These are phyloP conservation scores for Podarcis raffonei DNA, from an alignment of 2,113 vertebrate genomes.

Conservation along the genomic window DNA sequence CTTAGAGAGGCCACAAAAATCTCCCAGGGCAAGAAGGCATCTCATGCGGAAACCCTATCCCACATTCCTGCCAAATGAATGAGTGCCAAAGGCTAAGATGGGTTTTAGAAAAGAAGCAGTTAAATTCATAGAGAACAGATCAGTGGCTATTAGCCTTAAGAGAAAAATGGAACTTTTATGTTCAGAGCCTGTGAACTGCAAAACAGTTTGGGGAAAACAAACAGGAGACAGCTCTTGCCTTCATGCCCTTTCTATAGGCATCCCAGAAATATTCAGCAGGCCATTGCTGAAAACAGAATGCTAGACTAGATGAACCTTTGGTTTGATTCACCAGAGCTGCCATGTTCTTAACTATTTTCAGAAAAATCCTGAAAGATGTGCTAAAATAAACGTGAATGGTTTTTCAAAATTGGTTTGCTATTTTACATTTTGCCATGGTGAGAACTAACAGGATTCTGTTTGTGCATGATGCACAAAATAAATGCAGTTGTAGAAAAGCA, in stretches of 20 bases:
- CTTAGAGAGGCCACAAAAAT: not conserved
- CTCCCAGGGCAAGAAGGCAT: not conserved
- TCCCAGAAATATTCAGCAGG: not conserved
- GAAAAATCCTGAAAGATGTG: not conserved
- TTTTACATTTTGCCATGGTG: conserved; percentile 21
- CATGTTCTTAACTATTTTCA: not conserved
- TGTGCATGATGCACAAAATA: conserved; percentile 8
- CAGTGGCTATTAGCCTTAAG: no score
- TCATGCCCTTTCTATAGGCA: not conserved
- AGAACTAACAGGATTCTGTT: conserved; percentile 5
- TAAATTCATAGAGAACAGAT: no score
- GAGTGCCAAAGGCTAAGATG: no score
- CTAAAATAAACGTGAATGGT: not conserved
- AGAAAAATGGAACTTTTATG: no score
- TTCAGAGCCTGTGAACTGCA: no score
- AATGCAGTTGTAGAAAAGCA: not conserved
- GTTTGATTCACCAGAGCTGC: not conserved
- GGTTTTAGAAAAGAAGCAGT: no score
- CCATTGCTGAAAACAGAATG: not conserved
- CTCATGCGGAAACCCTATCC: not conserved
- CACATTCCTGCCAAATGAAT: not conserved
- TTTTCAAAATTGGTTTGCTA: conserved; percentile 7
- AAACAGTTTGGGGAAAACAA: no score
- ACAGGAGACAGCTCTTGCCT: not conserved
- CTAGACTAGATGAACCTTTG: not conserved